Evolutionary conservation across 2,797 vertebrate species (phyloP).

Genomic region (Darevskia nairensis): DNA sequence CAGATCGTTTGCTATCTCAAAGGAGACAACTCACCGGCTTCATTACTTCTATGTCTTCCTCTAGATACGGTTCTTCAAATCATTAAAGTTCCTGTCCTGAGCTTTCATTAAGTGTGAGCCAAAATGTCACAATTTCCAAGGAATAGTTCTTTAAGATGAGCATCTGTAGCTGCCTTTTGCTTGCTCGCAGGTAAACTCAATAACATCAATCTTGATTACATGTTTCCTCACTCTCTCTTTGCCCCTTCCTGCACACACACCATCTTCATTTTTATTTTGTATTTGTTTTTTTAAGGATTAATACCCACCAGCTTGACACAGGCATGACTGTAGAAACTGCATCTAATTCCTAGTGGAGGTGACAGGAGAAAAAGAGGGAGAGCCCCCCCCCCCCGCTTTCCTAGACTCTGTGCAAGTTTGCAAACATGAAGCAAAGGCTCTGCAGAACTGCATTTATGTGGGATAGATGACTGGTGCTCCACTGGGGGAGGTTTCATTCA

Average conservation of each 20-base stretch:
- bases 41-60: slow-evolving; percentile 65
- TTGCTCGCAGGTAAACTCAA: slow-evolving; percentile 62
- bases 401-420: slow-evolving; percentile 61
- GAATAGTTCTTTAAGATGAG: slow-evolving; percentile 62
- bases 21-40: slow-evolving; percentile 70
- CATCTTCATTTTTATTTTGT: slow-evolving; percentile 14
- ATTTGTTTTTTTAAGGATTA: slow-evolving; percentile 57
- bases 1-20: slow-evolving; percentile 71
- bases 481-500: slow-evolving; percentile 52
- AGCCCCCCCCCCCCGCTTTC: slow-evolving; percentile 28
- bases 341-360: slow-evolving; percentile 70
- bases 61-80: slow-evolving; percentile 66
- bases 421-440: slow-evolving; percentile 64
- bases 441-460: slow-evolving; percentile 50
- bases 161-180: slow-evolving; percentile 65
- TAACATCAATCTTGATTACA: slow-evolving; percentile 69
- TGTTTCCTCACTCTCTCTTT: slow-evolving; percentile 56
- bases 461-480: slow-evolving; percentile 57
- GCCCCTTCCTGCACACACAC: slow-evolving; percentile 20
- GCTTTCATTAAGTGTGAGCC: slow-evolving; percentile 73
- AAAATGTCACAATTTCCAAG: slow-evolving; percentile 71
- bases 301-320: slow-evolving; percentile 73
- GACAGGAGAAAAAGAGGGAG: slow-evolving; percentile 55
- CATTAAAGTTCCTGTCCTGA: slow-evolving; percentile 69
- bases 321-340: slow-evolving; percentile 71